A percentile compares a stretch with the other conserved stretches of the same genome.
These are phyloP conservation scores for Siniperca scherzeri DNA, from an alignment of 2,797 vertebrate genomes.

Conservation along the genomic window DNA sequence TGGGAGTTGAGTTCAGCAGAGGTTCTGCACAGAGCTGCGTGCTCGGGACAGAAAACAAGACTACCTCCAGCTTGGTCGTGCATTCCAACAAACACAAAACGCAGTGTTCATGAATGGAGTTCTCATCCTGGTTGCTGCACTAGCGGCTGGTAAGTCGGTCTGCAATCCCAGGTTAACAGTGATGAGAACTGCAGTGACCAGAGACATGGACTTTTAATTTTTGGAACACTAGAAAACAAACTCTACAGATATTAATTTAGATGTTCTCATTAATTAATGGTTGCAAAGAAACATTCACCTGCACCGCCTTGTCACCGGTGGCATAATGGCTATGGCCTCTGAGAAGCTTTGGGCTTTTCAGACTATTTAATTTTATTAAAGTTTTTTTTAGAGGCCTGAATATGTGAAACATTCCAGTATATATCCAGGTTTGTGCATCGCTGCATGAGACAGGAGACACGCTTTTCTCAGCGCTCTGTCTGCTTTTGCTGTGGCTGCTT, in stretches of 20 bases:
- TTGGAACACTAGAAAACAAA: neutral
- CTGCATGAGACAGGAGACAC: no score
- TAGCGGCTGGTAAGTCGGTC: neutral
- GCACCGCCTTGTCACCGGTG: neutral
- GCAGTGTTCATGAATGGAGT: neutral
- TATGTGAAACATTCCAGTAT: neutral
- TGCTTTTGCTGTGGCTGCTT: no score
- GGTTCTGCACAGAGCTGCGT: neutral
- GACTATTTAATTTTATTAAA: neutral
- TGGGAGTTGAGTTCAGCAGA: slow-evolving; percentile 40
- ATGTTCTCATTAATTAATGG: neutral
- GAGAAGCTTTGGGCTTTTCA: neutral
- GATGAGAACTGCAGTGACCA: no score
- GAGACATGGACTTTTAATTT: neutral
- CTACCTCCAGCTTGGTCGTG: neutral
- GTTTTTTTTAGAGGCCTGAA: neutral
- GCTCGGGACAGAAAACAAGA: slow-evolving; percentile 45
- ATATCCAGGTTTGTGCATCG: no score
- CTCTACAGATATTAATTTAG: neutral
- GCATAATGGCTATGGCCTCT: neutral
- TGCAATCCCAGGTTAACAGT: neutral
- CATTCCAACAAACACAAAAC: slow-evolving; percentile 41
- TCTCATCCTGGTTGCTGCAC: neutral
- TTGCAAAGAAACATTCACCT: neutral
- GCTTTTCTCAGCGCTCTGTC: no score